A percentile compares a stretch with the other conserved stretches of the same genome.
phyloP scores from a whole-genome alignment of 2,113 vertebrate genomes.

The Macrotus californicus region DNA sequence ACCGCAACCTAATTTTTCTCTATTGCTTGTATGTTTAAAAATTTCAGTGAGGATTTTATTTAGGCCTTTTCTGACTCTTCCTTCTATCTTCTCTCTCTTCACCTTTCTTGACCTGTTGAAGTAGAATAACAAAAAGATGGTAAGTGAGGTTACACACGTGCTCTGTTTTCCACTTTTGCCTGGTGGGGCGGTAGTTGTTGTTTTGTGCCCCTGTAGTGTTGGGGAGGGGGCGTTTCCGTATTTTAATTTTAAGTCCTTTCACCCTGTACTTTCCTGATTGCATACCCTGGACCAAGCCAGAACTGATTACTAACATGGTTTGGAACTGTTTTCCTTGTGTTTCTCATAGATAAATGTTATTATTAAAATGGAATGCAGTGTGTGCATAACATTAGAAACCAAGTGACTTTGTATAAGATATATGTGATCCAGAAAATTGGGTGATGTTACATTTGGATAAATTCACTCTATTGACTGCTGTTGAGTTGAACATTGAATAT shows the following conservation, averaged over 20 bases:
- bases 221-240: conserved; percentile 71
- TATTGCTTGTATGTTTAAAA: conserved; percentile 82
- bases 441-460: conserved; percentile 46
- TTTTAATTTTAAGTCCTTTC: conserved; percentile 78
- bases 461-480: background rate
- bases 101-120: conserved; percentile 91
- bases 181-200: conserved; percentile 78
- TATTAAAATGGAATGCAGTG: conserved; percentile 67
- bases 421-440: conserved; percentile 25
- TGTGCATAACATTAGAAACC: conserved; percentile 60
- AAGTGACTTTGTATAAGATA: conserved; percentile 40
- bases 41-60: conserved; percentile 81
- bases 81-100: conserved; percentile 88
- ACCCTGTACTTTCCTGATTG: conserved; percentile 68
- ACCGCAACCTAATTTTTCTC: conserved; percentile 79
- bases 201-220: conserved; percentile 76
- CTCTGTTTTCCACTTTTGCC: conserved; percentile 83
- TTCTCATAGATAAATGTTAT: conserved; percentile 60
- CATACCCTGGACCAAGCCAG: conserved; percentile 64
- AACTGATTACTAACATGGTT: conserved; percentile 73
- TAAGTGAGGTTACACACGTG: conserved; percentile 91
- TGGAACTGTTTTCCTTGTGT: conserved; percentile 66
- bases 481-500: background rate
- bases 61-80: conserved; percentile 85
- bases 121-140: conserved; percentile 99